Base-by-base conservation (phyloP, 2,113 vertebrate genomes). In the Macrotus californicus region DNA sequence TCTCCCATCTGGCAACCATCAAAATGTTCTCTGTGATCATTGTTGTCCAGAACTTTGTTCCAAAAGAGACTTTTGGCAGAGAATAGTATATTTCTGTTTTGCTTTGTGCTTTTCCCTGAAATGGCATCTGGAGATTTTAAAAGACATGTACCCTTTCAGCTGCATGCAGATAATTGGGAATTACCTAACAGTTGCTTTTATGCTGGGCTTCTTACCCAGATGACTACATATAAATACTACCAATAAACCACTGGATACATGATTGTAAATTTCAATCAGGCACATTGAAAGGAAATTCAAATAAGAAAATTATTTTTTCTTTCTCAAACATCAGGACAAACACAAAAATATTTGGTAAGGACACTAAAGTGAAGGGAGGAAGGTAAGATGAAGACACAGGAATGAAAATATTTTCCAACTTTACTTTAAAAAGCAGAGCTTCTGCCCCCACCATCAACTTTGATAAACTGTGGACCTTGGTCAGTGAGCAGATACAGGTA, bases 151-250 rank as follows among this genome's bases (percentile, higher is more conserved):
- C 86, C 39, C 31, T 46, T 73, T 93, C 46, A 79, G 66, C 61
- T 48, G 1, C 66, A 82, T 41, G 52, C 52, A 77, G 59, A 85
- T 91, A 95, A 93, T 50, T 90, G 89, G 72, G 92, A 93, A 91
- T 94, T 76, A 86, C 94, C 73, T 66, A 91, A 59, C n/a, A 94
- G 93, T 59, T 97, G 91, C 56, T 76, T 96, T 94, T 92, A 81
- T 72, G 13, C 43, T 90, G 21, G 66, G 66, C 88, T 80, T 92
- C 70, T 93, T 89, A 85, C 76, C 81, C 81, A 92, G 82, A 81
- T 81, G 72, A 81, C 50, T 70, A 81, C 81, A 88, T 88, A 76
- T 21, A 93, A 96, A 92, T 72, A 19, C 72, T 94, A 81, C 52
- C 80, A 83, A 85, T 88, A 43, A 93, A 90, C 91, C 70, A 88